Base-by-base conservation (phyloP, 2,888 invertebrate genomes). In the Campoplex nolae region DNA sequence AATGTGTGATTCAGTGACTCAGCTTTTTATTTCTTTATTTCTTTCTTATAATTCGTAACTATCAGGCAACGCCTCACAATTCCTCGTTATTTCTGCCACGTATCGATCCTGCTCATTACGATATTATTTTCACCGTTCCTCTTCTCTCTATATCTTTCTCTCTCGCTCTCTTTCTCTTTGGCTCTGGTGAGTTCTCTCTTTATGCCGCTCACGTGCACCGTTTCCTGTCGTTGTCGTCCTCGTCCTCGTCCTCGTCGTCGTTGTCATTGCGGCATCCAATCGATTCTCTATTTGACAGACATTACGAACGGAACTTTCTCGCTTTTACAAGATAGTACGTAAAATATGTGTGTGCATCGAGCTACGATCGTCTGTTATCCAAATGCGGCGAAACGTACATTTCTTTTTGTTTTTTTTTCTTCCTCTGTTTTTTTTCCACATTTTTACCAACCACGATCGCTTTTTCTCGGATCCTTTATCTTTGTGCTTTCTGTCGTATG, bases 171-270 rank as follows among this genome's bases (percentile, higher is more conserved):
- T 56, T 51, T 48, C 48, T 70, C 51, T n/a, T 45, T 58, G 35
- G 58, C 51, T 62, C 23, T 68, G 32, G 58, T 9, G 18, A 51
- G 62, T 65, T 84, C 74, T 83, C 87, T 91, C 88, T 79, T 89
- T 89, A 91, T 90, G 90, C 91, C 71, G 62, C 68, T 87, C 89
- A 88, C 90, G 90, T 89, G 77, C 67, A 35, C 85, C 83, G 88
- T 87, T 90, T 90, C 90, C 91, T 90, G 90, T 89, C 85, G 85
- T 78, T 28, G 90, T 89, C 85, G 85, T 78, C 16, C 42, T 68
- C 54, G 67, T 77, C 75, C 16, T 28, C 51, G 32, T 32, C 35
- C 7, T 48, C 71, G 77, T 77, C 56, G 70, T 32, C 74, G 54
- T 67, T 54, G 65, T 85, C 88, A 88, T 88, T 90, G 89, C 88